These are phyloP conservation scores for Campylomormyrus tamandua DNA, from an alignment of 2,113 vertebrate species.

Conservation along the genomic window DNA sequence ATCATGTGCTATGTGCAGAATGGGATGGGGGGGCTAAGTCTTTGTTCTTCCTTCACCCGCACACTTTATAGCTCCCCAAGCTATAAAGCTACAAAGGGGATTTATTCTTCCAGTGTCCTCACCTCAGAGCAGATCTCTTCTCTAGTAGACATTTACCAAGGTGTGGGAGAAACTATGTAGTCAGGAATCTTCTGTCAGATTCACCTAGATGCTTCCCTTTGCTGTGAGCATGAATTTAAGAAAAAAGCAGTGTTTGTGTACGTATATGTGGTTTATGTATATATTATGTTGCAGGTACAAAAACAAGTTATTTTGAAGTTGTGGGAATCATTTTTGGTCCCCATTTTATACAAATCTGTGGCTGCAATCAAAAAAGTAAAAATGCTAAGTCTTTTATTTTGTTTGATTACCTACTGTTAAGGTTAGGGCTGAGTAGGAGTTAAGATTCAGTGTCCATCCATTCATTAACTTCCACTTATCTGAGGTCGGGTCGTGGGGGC, in stretches of 20 bases:
- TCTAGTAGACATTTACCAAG: not conserved
- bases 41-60: not conserved
- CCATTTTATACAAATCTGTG: not conserved
- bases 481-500: too few relatives aligned
- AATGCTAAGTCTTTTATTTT: not conserved
- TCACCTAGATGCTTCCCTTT: constrained; percentile 1
- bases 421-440: not conserved
- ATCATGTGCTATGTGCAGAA: not conserved
- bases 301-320: too few relatives aligned
- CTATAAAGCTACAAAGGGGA: too few relatives aligned
- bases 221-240: not conserved
- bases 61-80: not conserved
- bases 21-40: not conserved
- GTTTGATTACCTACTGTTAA: not conserved
- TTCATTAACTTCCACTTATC: too few relatives aligned
- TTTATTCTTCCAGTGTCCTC: too few relatives aligned
- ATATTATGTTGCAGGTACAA: not conserved
- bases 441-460: not conserved
- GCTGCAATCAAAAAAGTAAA: not conserved
- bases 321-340: too few relatives aligned
- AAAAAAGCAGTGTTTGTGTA: not conserved
- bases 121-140: not conserved
- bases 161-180: not conserved
- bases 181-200: constrained; percentile 1
- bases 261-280: too few relatives aligned